Conservation (phyloP, 2,888 invertebrate genomes). For the Brachypterus glaber region DNA sequence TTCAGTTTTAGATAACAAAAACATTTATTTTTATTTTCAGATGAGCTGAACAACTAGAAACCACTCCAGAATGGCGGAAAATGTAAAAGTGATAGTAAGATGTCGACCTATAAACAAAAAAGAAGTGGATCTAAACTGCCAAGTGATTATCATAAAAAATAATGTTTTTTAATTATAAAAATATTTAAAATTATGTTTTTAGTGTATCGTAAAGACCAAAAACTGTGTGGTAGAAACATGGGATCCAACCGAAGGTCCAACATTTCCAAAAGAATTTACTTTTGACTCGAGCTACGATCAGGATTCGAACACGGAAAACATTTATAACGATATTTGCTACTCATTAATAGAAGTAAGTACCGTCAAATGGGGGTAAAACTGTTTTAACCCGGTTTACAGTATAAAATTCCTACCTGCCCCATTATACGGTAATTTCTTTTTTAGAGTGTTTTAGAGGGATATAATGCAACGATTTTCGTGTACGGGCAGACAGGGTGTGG, state of each 20-base stretch:
- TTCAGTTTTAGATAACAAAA: too few relatives aligned
- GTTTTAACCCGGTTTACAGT: too few relatives aligned
- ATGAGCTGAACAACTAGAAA: neutral
- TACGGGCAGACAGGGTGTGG: conserved; percentile 91
- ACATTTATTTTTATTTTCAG: too few relatives aligned
- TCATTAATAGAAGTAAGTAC: conserved; percentile 62
- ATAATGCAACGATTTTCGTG: conserved; percentile 88
- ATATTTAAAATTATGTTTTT: conserved; percentile 20
- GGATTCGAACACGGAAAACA: conserved; percentile 69
- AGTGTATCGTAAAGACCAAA: conserved; percentile 61
- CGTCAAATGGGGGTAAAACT: neutral
- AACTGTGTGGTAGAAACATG: conserved; percentile 51
- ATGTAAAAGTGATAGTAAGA: conserved; percentile 73
- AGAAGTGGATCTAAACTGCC: conserved; percentile 59
- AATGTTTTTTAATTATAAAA: neutral
- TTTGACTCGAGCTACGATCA: conserved; percentile 78
- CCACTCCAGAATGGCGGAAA: conserved; percentile 49
- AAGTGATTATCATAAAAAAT: conserved; percentile 39
- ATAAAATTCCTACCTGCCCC: too few relatives aligned
- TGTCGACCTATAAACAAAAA: conserved; percentile 78
- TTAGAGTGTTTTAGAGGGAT: conserved; percentile 75
- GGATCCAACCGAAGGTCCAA: conserved; percentile 51
- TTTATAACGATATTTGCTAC: conserved; percentile 82
- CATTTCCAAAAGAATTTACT: conserved; percentile 60
- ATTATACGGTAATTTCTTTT: too few relatives aligned